Percentiles rank a stretch among this genome's conserved stretches.
phyloP scores from a whole-genome alignment of 2,888 invertebrate species.

The Tenthredo notha region DNA sequence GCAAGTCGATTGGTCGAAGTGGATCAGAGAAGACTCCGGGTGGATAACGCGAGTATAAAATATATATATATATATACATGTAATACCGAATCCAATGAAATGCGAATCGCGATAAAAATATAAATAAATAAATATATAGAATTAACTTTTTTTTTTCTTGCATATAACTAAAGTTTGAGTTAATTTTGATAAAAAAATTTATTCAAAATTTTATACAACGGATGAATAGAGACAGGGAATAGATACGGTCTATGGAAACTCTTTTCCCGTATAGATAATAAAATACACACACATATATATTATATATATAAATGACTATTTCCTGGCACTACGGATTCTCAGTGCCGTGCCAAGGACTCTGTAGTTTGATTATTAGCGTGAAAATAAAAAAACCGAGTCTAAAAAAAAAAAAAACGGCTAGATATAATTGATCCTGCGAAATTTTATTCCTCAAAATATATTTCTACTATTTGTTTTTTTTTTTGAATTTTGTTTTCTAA shows the following conservation, averaged over 20 bases:
- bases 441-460: neutral
- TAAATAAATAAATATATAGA: neutral
- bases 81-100: constrained; percentile 4
- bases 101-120: neutral
- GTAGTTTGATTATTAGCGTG: neutral
- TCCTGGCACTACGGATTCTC: neutral
- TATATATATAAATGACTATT: neutral
- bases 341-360: constrained; percentile 21
- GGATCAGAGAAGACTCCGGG: neutral
- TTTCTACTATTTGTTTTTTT: neutral
- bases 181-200: no score
- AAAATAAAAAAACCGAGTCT: neutral
- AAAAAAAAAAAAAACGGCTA: neutral
- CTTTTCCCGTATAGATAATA: constrained; percentile 36
- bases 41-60: neutral
- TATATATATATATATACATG: neutral
- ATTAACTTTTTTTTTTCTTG: no score
- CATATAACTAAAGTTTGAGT: neutral
- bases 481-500: neutral
- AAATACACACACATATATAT: neutral
- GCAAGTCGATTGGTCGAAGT: constrained; percentile 12
- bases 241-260: constrained; percentile 26
- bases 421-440: neutral
- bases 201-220: neutral
- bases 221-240: neutral